phyloP scores from a whole-genome alignment of 2,797 vertebrate species.

The Acrossocheilus wenchowensis region DNA sequence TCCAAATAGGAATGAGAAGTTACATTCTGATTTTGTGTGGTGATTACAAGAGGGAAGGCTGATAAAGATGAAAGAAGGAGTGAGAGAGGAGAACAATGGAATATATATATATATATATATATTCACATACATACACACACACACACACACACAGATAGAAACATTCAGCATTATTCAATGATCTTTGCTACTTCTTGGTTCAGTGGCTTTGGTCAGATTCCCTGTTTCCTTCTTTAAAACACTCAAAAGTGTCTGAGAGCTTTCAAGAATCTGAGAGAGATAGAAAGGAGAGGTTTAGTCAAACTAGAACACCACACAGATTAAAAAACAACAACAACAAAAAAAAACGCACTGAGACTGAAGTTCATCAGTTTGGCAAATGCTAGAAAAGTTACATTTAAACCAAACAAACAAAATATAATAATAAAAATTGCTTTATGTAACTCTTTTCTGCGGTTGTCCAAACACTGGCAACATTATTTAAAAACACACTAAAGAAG shows the following conservation, averaged over 20 bases:
- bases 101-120: too few species aligned
- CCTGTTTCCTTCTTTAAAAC: slow-evolving; percentile 87
- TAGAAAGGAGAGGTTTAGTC: background rate
- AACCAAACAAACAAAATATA: too few species aligned
- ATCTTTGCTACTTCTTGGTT: slow-evolving; percentile 67
- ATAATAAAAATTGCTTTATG: background rate
- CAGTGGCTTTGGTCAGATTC: slow-evolving; percentile 83
- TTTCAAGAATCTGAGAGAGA: slow-evolving; percentile 88
- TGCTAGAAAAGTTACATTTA: too few species aligned
- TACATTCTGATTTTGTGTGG: slow-evolving; percentile 12
- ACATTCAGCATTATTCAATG: slow-evolving; percentile 49
- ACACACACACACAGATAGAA: background rate
- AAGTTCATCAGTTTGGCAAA: background rate
- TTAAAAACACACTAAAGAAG: background rate
- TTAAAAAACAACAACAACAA: background rate
- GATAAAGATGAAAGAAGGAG: background rate
- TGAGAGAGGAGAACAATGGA: background rate
- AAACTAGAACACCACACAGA: background rate
- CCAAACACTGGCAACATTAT: background rate
- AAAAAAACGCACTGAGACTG: background rate
- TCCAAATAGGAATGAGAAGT: slow-evolving; percentile 7
- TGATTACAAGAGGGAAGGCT: slow-evolving; percentile 26
- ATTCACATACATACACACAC: too few species aligned
- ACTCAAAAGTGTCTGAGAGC: slow-evolving; percentile 89
- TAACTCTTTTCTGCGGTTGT: background rate